These are phyloP conservation scores for Remorina albescens DNA, from an alignment of 2,797 vertebrate genomes.

Conservation along the genomic window DNA sequence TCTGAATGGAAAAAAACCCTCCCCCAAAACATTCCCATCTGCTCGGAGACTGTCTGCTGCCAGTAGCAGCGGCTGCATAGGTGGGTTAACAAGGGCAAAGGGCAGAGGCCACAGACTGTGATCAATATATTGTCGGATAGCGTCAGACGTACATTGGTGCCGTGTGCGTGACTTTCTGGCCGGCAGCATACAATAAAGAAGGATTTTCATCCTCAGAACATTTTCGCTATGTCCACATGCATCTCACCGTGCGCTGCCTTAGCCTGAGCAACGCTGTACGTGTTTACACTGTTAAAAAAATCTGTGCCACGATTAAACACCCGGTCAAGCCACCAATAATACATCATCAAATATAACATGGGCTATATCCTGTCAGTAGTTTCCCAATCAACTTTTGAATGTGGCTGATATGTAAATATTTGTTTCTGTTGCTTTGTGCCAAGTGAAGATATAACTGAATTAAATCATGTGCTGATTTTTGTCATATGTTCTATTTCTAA, in stretches of 20 bases:
- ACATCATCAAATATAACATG: neutral
- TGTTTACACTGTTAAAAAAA: slow-evolving; percentile 7
- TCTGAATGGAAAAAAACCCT: slow-evolving; percentile 49
- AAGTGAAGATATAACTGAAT: neutral
- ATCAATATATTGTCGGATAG: slow-evolving; percentile 73
- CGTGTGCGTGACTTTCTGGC: slow-evolving; percentile 29
- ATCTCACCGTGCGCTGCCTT: neutral
- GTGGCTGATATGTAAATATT: neutral
- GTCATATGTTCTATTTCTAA: neutral
- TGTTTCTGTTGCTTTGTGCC: neutral
- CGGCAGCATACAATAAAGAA: slow-evolving; percentile 35
- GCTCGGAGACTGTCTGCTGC: slow-evolving; percentile 61
- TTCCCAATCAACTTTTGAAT: neutral
- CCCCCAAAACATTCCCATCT: slow-evolving; percentile 72
- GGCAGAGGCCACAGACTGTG: slow-evolving; percentile 80
- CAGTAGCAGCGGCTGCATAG: neutral
- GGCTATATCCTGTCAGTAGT: neutral
- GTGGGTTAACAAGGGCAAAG: slow-evolving; percentile 67
- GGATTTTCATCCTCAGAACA: slow-evolving; percentile 30
- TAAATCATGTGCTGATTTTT: neutral
- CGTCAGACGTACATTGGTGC: slow-evolving; percentile 47
- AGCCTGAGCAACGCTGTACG: neutral
- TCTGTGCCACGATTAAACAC: neutral
- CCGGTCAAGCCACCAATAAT: neutral
- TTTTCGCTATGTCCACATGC: neutral